Evolutionary conservation across 2,888 invertebrate genomes (phyloP).

Genomic region (Parelbella ahira): DNA sequence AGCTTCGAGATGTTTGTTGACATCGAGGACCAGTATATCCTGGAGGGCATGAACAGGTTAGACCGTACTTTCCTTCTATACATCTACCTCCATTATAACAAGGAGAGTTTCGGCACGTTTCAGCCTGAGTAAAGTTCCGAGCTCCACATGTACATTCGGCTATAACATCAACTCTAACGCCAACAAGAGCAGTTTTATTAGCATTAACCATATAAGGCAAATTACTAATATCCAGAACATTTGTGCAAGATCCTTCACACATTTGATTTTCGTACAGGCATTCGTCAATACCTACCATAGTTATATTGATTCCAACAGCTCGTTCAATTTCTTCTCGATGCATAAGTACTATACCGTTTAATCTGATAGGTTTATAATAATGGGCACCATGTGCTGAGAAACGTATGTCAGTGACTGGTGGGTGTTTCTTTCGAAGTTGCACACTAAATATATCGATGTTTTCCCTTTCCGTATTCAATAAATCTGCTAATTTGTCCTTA

Average conservation of each 20-base stretch:
- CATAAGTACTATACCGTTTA: conserved; percentile 96
- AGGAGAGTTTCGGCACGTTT: conserved; percentile 92
- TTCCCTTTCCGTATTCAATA: conserved; percentile 91
- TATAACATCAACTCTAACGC: conserved; percentile 94
- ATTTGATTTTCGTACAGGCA: conserved; percentile 96
- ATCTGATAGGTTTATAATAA: conserved; percentile 95
- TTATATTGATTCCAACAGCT: conserved; percentile 96
- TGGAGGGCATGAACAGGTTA: conserved; percentile 93
- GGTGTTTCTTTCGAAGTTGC: conserved; percentile 91
- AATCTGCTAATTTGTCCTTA: conserved; percentile 91
- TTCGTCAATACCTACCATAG: conserved; percentile 98
- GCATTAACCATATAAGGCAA: conserved; percentile 97
- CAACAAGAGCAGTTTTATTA: conserved; percentile 97
- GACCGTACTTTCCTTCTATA: conserved; percentile 92
- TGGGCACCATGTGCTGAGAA: conserved; percentile 98
- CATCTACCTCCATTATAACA: conserved; percentile 99
- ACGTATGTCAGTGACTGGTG: conserved; percentile 94
- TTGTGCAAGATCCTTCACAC: conserved; percentile 98
- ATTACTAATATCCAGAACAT: conserved; percentile 92
- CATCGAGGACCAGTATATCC: conserved; percentile 98
- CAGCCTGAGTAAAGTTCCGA: conserved; percentile 93
- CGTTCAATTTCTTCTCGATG: conserved; percentile 96
- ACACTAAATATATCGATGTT: conserved; percentile 99
- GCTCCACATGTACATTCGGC: conserved; percentile 97
- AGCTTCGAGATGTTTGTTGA: conserved; percentile 97